Base-by-base conservation (phyloP, 2,113 vertebrate genomes). In the Paedocypris sp. region DNA sequence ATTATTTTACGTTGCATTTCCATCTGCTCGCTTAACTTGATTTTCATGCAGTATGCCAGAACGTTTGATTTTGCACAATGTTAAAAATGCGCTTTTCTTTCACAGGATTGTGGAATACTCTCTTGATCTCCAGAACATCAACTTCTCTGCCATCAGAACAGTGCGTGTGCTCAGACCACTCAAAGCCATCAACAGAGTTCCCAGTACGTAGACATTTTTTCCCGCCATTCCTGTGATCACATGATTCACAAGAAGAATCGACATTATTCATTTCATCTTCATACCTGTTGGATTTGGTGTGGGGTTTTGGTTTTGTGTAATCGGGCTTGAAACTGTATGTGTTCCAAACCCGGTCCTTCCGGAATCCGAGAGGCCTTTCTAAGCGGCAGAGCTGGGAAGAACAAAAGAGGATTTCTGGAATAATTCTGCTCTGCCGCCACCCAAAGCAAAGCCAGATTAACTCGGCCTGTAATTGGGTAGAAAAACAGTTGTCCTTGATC, bases 111-210 rank as follows among this genome's bases (percentile, higher is more conserved):
- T 98, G 3, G 94, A 98, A 67, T 98, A 98, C 72, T 98, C 94
- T 1, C 77, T 98, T 85, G 94, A 98, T 79, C 88, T 98, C 56
- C 94, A 98, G 77, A 98, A 97, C 69, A 97, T 98, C 83, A 98
- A 96, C 76, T 82, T 98, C 73, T 98, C 94, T 1, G 94, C 94
- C 70, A 98, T 98, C 69, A 90, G 94, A 62, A 98, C 94, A 0
- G 94, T 98, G 56, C 89, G 94, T 0, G 94, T 98, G 58, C 89
- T 98, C 56, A 85, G 94, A 64, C 94, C 94, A 2, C 87, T 98
- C 73, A 97, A 97, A 89, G 94, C 94, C 75, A 98, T 98, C 87
- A 98, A 98, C 81, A 88, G 94, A 51, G 94, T 98, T 62, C 94
- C 94, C 64, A 98, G 94, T 97, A 80, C 94, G 94, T 90, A 35